Evolutionary conservation across 2,797 vertebrate genomes (phyloP).

Genomic region (Prionace glauca): DNA sequence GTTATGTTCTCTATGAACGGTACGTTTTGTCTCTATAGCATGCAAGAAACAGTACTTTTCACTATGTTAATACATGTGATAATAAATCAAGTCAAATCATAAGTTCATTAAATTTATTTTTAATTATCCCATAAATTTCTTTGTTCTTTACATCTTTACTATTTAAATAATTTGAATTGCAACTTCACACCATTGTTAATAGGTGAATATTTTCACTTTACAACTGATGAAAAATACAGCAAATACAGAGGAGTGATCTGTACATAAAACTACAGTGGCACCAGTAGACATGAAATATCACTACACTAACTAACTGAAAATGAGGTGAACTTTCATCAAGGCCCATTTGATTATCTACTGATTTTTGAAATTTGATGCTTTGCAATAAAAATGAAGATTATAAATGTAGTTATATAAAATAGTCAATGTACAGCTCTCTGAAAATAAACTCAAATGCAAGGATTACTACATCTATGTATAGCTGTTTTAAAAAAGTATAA

Average conservation of each 20-base stretch:
- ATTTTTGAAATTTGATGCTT: background rate
- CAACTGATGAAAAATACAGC: background rate
- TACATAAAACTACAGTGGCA: background rate
- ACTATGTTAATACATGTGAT: no score
- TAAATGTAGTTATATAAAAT: background rate
- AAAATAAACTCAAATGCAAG: background rate
- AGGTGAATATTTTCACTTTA: background rate
- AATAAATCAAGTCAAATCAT: background rate
- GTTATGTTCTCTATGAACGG: no score
- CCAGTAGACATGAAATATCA: background rate
- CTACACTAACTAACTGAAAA: background rate
- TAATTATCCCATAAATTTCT: background rate
- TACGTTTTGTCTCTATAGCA: no score
- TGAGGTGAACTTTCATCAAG: background rate
- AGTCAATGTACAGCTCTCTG: background rate
- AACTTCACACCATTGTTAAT: background rate
- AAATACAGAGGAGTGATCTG: background rate
- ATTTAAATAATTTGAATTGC: background rate
- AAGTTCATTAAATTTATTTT: background rate
- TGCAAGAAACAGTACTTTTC: no score
- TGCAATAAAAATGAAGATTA: background rate
- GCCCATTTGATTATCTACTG: background rate
- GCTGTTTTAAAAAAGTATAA: constrained; percentile 9
- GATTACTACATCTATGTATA: background rate
- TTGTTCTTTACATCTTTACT: background rate